A percentile compares a stretch with the other conserved stretches of the same genome.
phyloP scores from a whole-genome alignment of 2,113 vertebrate species.

The Leptodactylus fuscus region DNA sequence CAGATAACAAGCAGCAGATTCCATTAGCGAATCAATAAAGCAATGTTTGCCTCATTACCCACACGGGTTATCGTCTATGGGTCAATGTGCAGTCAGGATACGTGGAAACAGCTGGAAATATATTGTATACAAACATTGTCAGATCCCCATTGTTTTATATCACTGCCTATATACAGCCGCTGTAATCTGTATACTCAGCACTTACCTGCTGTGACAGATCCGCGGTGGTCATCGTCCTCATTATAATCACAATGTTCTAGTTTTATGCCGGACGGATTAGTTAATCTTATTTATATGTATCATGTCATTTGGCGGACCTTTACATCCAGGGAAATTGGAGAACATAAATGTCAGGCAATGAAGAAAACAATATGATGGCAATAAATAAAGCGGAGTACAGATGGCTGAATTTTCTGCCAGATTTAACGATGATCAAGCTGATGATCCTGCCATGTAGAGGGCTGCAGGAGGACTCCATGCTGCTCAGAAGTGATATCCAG shows the following conservation, averaged over 20 bases:
- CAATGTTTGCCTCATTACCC: slow-evolving; percentile 26
- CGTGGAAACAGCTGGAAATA: neutral
- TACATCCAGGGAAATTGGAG: neutral
- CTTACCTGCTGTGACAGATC: slow-evolving; percentile 14
- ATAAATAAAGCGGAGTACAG: neutral
- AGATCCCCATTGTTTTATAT: slow-evolving; percentile 11
- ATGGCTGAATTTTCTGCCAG: neutral
- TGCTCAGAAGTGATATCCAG: too few relatives aligned
- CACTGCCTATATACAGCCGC: neutral
- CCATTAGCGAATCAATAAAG: slow-evolving; percentile 51
- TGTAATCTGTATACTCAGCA: neutral
- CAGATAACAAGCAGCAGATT: slow-evolving; percentile 41
- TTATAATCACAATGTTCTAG: neutral
- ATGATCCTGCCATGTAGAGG: neutral
- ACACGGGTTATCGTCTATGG: slow-evolving; percentile 34
- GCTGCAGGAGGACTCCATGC: neutral
- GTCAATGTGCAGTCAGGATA: slow-evolving; percentile 46
- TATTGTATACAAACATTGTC: slow-evolving; percentile 33
- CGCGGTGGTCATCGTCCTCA: neutral
- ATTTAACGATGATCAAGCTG: neutral
- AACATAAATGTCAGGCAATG: neutral
- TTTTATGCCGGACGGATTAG: neutral
- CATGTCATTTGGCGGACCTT: neutral
- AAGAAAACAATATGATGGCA: neutral
- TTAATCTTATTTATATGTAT: neutral